Conservation (phyloP, 1,140 invertebrate species). For the Trachymyrmex septentrionalis region DNA sequence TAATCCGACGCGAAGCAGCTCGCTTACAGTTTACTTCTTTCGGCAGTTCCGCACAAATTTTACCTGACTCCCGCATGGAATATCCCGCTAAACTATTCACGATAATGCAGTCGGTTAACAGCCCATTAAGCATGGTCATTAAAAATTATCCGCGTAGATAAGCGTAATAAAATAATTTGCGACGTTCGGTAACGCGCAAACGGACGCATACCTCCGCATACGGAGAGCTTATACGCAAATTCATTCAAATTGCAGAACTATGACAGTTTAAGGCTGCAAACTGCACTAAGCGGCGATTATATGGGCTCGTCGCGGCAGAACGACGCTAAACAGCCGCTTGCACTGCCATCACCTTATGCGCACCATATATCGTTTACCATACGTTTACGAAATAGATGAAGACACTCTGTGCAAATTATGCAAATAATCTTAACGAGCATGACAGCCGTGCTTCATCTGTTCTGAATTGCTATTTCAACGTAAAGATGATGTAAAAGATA, state of each 20-base stretch:
- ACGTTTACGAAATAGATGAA: slow-evolving; percentile 9
- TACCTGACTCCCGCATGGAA: slow-evolving; percentile 6
- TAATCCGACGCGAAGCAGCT: slow-evolving; percentile 8
- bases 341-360: slow-evolving; percentile 45
- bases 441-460: slow-evolving; percentile 25
- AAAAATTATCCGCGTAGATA: slow-evolving; percentile 70
- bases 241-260: slow-evolving; percentile 72
- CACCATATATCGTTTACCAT: slow-evolving; percentile 6
- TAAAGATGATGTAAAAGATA: slow-evolving; percentile 15
- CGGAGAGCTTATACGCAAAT: slow-evolving; percentile 69
- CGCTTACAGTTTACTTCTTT: slow-evolving; percentile 9
- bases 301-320: slow-evolving; percentile 43
- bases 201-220: slow-evolving; percentile 4
- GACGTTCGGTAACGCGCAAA: neutral
- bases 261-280: slow-evolving; percentile 68
- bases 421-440: slow-evolving; percentile 51
- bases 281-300: slow-evolving; percentile 70
- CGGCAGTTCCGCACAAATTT: neutral
- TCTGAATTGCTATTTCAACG: neutral
- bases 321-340: slow-evolving; percentile 64
- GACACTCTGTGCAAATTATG: slow-evolving; percentile 41
- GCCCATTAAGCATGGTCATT: slow-evolving; percentile 59
- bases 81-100: slow-evolving; percentile 12
- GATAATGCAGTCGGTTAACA: slow-evolving; percentile 60
- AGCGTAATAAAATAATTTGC: slow-evolving; percentile 70